Base-by-base conservation (phyloP, 2,113 vertebrate genomes). In the Cacatua alba region DNA sequence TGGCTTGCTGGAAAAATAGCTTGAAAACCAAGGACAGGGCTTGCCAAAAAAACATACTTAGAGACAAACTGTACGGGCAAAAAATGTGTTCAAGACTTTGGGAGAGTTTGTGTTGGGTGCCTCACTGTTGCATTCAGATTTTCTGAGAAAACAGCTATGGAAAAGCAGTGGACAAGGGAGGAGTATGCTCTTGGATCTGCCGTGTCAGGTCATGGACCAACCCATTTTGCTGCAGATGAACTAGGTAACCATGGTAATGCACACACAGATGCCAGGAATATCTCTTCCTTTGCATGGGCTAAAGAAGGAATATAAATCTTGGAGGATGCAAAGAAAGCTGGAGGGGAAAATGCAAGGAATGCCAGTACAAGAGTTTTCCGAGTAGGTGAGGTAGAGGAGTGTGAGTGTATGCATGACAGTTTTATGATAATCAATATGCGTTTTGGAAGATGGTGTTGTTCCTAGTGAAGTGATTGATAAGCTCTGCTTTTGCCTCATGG, bases 161-260 rank as follows among this genome's bases (percentile, higher is more conserved):
- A 28, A 80, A 92, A 69, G 44, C 4, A 0, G 41, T 57, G 69
- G 90, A 23, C 72, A 79, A 48, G 70, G 60, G 49, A 93, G 83
- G 51, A 85, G 26, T 24, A 2, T 13, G 10, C 44, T 79, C 48
- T 77, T 86, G 92, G 77, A 93, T 57, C 80, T 89, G 55, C 0
- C 0, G 33, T 79, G 91, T 87, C 62, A 63, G 92, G 92, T 94
- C 91, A 77, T 65, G 84, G 77, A 79, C 74, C 86, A 95, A 23
- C 57, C 60, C n/a, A 11, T 82, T 92, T 62, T 84, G 48, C 88
- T 95, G 94, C 88, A 84, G 86, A 81, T 69, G 90, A 95, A 71
- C 52, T 75, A 65, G 70, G 95, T 96, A 96, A 95, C 95, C 96
- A 92, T 94, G 92, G 92, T 31, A 92, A 94, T 95, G 80, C 74